Conservation (phyloP, 2,888 invertebrate genomes). For the Eueremaeus valkanovi region DNA sequence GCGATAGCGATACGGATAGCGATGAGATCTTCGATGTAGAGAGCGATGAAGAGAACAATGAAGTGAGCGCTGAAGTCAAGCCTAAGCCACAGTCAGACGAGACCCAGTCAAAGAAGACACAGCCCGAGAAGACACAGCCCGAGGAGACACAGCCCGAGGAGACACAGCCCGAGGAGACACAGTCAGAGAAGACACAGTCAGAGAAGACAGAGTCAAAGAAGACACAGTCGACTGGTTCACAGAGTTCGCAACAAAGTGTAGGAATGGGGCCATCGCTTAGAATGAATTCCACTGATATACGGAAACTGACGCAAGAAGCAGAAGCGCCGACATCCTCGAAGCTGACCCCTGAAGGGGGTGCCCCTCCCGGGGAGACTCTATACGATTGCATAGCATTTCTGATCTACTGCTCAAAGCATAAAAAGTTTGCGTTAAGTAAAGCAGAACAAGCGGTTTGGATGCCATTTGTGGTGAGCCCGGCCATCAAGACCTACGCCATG, state of each 20-base stretch:
- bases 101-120: no score
- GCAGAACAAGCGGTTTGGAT: conserved; percentile 8
- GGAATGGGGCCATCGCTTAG: conserved; percentile 15
- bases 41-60: no score
- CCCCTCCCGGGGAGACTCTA: conserved; percentile 18
- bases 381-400: conserved; percentile 39
- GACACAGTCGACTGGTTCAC: no score
- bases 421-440: conserved; percentile 24
- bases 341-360: conserved; percentile 24
- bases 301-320: neutral
- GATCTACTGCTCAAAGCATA: conserved; percentile 36
- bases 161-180: no score
- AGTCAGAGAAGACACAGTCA: no score
- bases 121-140: no score
- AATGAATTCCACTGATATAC: conserved; percentile 16
- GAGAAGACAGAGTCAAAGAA: no score
- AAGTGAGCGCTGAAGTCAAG: no score
- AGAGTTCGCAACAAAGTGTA: neutral
- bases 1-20: no score
- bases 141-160: no score
- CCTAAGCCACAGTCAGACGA: no score
- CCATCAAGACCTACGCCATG: conserved; percentile 34
- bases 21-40: no score
- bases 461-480: conserved; percentile 35
- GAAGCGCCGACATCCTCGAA: neutral